These are phyloP conservation scores for Callitettix versicolor DNA, from an alignment of 1,140 invertebrate species.

Conservation along the genomic window DNA sequence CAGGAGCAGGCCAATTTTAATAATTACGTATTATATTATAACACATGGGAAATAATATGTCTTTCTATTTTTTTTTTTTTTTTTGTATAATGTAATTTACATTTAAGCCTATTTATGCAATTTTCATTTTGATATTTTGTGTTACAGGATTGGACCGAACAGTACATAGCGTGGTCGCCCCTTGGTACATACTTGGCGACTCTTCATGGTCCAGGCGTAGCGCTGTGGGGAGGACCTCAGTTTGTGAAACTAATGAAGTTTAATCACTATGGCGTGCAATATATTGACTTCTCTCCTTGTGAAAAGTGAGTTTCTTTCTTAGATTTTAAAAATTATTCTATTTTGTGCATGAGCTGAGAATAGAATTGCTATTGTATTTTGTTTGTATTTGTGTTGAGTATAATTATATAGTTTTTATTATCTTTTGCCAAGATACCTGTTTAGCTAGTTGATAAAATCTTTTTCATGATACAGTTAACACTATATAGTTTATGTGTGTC, in stretches of 20 bases:
- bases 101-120: too few relatives aligned
- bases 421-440: too few relatives aligned
- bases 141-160: constrained; percentile 82
- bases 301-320: constrained; percentile 58
- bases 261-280: constrained; percentile 80
- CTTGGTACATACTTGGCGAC: constrained; percentile 92
- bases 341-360: too few relatives aligned
- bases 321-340: background rate
- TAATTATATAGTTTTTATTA: background rate
- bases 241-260: constrained; percentile 89
- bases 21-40: too few relatives aligned
- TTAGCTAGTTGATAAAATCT: background rate
- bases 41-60: too few relatives aligned
- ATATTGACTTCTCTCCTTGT: constrained; percentile 94
- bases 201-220: constrained; percentile 90
- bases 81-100: too few relatives aligned
- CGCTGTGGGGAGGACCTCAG: constrained; percentile 90
- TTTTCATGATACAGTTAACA: background rate
- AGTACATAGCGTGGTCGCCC: constrained; percentile 93
- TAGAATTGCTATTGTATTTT: too few relatives aligned
- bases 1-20: too few relatives aligned
- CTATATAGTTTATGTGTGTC: too few relatives aligned
- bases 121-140: too few relatives aligned
- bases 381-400: background rate
- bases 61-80: too few relatives aligned